Evolutionary conservation across 2,113 vertebrate species (phyloP).

Genomic region (Lepisosteus osseus): DNA sequence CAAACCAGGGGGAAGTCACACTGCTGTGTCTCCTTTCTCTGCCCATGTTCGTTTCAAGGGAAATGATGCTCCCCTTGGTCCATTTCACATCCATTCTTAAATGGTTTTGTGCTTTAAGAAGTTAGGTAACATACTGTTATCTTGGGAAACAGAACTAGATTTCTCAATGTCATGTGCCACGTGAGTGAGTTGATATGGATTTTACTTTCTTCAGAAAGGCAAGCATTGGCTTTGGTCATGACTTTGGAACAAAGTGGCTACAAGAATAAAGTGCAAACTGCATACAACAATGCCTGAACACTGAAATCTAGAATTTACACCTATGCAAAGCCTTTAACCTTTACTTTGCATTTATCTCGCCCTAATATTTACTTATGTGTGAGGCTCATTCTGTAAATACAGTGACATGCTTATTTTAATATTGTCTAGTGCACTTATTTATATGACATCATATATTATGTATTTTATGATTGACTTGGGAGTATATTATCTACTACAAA

Average conservation of each 20-base stretch:
- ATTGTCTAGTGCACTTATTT: too few species aligned
- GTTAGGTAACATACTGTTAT: too few species aligned
- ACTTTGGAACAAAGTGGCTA: slow-evolving; percentile 3
- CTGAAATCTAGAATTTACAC: background rate
- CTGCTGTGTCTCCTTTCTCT: background rate
- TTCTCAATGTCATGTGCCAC: too few species aligned
- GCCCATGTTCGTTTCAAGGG: background rate
- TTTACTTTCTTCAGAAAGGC: slow-evolving; percentile 1
- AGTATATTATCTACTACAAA: too few species aligned
- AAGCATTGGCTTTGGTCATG: background rate
- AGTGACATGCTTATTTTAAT: too few species aligned
- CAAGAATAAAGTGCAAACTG: background rate
- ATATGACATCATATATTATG: too few species aligned
- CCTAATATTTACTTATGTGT: too few species aligned
- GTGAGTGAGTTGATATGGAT: background rate
- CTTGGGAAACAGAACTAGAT: too few species aligned
- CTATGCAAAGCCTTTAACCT: background rate
- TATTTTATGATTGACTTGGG: too few species aligned
- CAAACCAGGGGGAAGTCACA: slow-evolving; percentile 34
- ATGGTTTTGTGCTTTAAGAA: too few species aligned
- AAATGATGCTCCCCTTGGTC: background rate
- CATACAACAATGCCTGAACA: too few species aligned
- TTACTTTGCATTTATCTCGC: background rate
- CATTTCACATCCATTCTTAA: background rate
- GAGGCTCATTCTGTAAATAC: too few species aligned